A percentile compares a stretch with the other conserved stretches of the same genome.
Evolutionary conservation across 2,888 invertebrate species (phyloP).

Genomic region (Pandemis heparana): DNA sequence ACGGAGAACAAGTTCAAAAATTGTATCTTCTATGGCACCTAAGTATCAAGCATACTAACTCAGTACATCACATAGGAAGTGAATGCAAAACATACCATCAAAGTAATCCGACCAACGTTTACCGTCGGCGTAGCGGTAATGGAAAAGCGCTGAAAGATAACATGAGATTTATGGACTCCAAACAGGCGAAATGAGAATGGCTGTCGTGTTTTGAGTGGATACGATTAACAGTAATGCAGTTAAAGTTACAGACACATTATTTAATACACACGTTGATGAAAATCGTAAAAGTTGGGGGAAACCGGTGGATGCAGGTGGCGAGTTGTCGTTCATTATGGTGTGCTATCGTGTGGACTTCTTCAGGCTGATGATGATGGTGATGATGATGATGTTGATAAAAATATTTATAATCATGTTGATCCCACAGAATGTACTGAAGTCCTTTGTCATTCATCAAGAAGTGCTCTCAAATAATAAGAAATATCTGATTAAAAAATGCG

Average conservation of each 20-base stretch:
- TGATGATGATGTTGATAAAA: background rate
- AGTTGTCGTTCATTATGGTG: too few species aligned
- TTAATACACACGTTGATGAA: background rate
- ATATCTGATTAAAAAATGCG: too few species aligned
- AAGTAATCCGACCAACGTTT: slow-evolving; percentile 49
- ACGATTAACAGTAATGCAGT: slow-evolving; percentile 37
- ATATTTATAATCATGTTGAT: background rate
- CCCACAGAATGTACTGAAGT: too few species aligned
- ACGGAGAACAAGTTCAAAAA: too few species aligned
- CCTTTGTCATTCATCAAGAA: too few species aligned
- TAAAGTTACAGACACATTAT: slow-evolving; percentile 26
- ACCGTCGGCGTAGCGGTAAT: slow-evolving; percentile 53
- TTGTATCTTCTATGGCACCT: too few species aligned
- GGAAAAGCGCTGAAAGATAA: slow-evolving; percentile 58
- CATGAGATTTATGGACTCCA: slow-evolving; percentile 59
- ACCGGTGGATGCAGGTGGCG: too few species aligned
- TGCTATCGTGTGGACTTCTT: too few species aligned
- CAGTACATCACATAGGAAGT: slow-evolving; percentile 1
- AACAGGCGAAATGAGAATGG: slow-evolving; percentile 56
- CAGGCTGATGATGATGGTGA: too few species aligned
- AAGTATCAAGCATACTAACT: too few species aligned
- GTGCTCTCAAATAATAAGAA: too few species aligned
- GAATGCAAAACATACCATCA: slow-evolving; percentile 46
- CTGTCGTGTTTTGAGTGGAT: slow-evolving; percentile 45
- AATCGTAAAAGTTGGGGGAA: too few species aligned